Conservation (phyloP, 2,888 invertebrate species). For the Drosophila cognata region DNA sequence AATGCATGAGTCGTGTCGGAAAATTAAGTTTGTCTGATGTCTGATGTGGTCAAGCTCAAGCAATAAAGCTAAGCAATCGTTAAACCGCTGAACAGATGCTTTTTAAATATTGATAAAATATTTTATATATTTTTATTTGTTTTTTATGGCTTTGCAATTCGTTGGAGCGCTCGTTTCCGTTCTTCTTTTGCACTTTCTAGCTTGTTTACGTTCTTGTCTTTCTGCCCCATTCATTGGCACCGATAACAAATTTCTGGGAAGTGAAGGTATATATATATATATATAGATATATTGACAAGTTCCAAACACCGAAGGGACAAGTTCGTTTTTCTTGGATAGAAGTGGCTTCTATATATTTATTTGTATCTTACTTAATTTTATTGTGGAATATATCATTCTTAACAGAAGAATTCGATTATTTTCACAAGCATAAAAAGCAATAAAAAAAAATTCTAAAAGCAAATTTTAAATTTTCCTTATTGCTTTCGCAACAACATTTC, state of each 20-base stretch:
- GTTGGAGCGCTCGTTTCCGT: conserved; percentile 10
- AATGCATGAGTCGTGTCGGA: conserved; percentile 40
- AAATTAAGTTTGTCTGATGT: conserved; percentile 13
- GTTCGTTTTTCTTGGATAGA: not conserved
- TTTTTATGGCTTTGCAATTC: conserved; percentile 20
- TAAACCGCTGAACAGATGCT: not conserved
- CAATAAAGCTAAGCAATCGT: conserved; percentile 8
- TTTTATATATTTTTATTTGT: conserved; percentile 11
- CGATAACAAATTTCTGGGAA: conserved; percentile 23
- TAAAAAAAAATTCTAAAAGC: not conserved
- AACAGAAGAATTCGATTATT: not conserved
- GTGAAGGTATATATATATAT: not conserved
- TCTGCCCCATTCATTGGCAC: not conserved
- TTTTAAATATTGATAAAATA: conserved; percentile 15
- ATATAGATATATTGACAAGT: not conserved
- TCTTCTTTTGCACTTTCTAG: not conserved
- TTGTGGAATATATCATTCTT: not conserved
- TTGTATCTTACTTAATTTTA: not conserved
- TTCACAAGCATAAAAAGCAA: not conserved
- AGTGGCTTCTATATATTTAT: not conserved
- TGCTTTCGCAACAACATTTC: conserved; percentile 14
- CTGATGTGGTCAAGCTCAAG: conserved; percentile 8
- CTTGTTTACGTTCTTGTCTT: not conserved
- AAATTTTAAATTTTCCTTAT: conserved; percentile 10
- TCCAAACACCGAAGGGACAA: conserved; percentile 3